Base-by-base conservation (phyloP, 1,140 invertebrate species). In the Papilio xuthus region DNA sequence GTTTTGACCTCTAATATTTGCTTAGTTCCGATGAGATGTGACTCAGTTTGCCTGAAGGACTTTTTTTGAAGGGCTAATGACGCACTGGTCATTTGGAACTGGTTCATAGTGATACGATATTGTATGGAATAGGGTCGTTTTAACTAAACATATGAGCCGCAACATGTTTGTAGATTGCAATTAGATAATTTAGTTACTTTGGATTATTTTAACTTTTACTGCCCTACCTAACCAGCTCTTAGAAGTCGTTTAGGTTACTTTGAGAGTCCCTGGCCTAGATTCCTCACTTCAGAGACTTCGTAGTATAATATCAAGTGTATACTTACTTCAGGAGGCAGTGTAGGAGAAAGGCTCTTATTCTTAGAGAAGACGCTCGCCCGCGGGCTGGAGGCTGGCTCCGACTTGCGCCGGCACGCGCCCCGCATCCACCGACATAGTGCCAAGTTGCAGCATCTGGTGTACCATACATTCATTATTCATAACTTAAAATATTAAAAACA, bases 331-430 rank as follows among this genome's bases (percentile, higher is more conserved):
- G 95, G 94, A 18, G 95, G 94, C 75, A 95, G 92, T 0, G 95
- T 95, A 12, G 95, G 95, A 3, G 95, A 95, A 10, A 95, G 87
- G 82, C 95, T 95, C 86, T 95, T 95, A 88, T 95, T 95, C 83
- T 95, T 95, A 70, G 93, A 94, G 82, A 95, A 95, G 79, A 96
- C 90, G 75, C 96, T 96, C 73, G 94, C 94, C 47, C 95, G 91
- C 42, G 96, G 87, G 79, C 94, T 95, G 53, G 94, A 93, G 3
- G 91, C 87, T 15, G 85, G 86, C 42, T 93, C 88, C 6, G 89
- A 88, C 56, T 84, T 83, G 6, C 90, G 84, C 0, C 92, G 85
- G 79, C 91, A 93, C 37, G 88, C 84, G 20, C 91, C 90, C 0
- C 85, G 84, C 4, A 92, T n/a, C 92, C 90, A 94, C 1, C 84